Evolutionary conservation across 2,113 vertebrate genomes (phyloP), one percentile per base, ranked within the genome.

Genomic region (Microtus ochrogaster): DNA sequence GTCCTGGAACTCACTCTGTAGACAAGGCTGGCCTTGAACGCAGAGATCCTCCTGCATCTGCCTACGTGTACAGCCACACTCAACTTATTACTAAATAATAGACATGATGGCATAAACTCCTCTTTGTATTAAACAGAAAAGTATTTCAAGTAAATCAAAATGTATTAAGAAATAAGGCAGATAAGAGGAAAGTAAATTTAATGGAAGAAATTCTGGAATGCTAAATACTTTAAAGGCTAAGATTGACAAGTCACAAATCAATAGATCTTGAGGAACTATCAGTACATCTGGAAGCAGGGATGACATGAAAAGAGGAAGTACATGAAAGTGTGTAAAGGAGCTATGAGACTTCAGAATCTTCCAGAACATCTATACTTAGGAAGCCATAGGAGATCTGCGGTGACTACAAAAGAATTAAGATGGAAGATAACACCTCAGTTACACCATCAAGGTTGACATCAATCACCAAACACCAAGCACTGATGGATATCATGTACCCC

Each of bases 131-230:
- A 89, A 76, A 52, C 19, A 58, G 47, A 90, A 58, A 70, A 26
- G 44, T 82, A 82, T 49, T 73, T 65, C 52, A 28, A 30, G 36
- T 87, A 89, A 94, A 47, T 28, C 16, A 96, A 84, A 96, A 88
- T 79, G 76, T 26, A 68, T 30, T 47, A 55, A 52, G 79, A 74
- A 92, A 72, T 36, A 61, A 89, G 78, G 52, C 36, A 58, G 52
- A 81, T 55, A 55, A 52, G 52, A 52, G 52, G 52, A 81, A 84
- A 84, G 26, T 63, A 84, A 84, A 66, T 65, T 61, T 70, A 63
- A 77, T 5, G 83, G 28, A 82, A 89, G 16, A 93, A 33, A 61
- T 82, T 39, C 70, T 41, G 33, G 19, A 41, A 26, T 63, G 16
- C 33, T 58, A 66, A 30, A 19, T 44, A 72, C 24, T 17, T 92